Conservation (phyloP, 2,888 invertebrate species). For the Rhimphoctona megacephalus region DNA sequence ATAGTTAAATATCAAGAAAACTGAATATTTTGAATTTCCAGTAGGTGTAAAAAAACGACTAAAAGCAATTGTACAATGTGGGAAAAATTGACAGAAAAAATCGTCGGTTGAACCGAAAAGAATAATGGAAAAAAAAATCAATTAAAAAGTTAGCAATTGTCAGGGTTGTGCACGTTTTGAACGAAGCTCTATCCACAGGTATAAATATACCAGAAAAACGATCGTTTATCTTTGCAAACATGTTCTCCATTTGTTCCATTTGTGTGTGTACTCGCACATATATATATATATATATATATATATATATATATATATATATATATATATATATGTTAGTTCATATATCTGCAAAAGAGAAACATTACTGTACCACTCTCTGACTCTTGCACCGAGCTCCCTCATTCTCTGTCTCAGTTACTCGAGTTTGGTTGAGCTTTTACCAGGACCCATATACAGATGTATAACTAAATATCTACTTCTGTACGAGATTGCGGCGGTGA, state of each 20-base stretch:
- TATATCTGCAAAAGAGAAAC: slow-evolving; percentile 26
- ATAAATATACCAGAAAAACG: slow-evolving; percentile 16
- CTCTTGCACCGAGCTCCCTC: slow-evolving; percentile 12
- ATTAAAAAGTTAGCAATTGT: background rate
- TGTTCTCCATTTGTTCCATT: slow-evolving; percentile 36
- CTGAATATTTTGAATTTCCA: no score
- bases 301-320: background rate
- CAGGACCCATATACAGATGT: slow-evolving; percentile 21
- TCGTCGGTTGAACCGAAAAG: background rate
- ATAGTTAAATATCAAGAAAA: no score
- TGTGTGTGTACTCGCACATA: background rate
- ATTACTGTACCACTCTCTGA: slow-evolving; percentile 1
- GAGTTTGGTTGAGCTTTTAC: background rate
- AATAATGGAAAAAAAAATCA: background rate
- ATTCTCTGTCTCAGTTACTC: slow-evolving; percentile 1
- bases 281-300: background rate
- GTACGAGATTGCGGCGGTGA: slow-evolving; percentile 48
- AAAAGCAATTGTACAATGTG: no score
- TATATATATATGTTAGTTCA: background rate
- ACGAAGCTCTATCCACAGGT: background rate
- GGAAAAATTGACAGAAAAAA: background rate
- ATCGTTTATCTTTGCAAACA: slow-evolving; percentile 17
- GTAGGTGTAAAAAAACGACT: no score
- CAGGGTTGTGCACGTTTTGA: background rate
- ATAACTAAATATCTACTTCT: slow-evolving; percentile 45